Conservation (phyloP, 2,113 vertebrate species). For the Taurulus bubalis region DNA sequence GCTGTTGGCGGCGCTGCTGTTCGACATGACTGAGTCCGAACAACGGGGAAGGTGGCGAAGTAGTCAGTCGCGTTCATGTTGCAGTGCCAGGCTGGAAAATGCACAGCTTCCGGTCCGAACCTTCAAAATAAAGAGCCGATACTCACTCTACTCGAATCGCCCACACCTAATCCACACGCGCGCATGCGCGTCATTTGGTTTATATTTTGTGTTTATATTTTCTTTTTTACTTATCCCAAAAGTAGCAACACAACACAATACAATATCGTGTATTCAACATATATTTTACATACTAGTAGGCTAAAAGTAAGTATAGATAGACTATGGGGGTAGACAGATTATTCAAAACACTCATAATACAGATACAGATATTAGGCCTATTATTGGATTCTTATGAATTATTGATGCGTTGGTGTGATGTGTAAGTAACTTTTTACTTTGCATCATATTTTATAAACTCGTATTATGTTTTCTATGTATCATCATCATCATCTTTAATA, state of each 20-base stretch:
- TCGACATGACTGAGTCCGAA: constrained; percentile 61
- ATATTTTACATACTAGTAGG: no score
- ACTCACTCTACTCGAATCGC: not conserved
- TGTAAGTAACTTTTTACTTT: not conserved
- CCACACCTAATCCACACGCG: not conserved
- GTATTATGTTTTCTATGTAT: not conserved
- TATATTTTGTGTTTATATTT: not conserved
- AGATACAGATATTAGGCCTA: not conserved
- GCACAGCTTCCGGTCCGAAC: constrained; percentile 25
- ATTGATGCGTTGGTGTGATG: not conserved
- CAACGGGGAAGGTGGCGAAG: not conserved
- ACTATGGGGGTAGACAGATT: no score
- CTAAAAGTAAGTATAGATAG: no score
- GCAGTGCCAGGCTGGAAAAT: not conserved
- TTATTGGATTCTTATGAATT: not conserved
- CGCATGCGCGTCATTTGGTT: not conserved
- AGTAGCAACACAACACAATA: no score
- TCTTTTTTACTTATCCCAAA: no score
- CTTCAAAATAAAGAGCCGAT: constrained; percentile 57
- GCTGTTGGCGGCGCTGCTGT: constrained; percentile 66
- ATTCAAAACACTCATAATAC: not conserved
- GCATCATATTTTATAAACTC: not conserved
- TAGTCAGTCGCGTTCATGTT: fast-evolving
- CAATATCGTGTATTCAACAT: no score
- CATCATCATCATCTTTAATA: not conserved